phyloP scores from a whole-genome alignment of 2,797 vertebrate species.

The Pantherophis vulpinus region DNA sequence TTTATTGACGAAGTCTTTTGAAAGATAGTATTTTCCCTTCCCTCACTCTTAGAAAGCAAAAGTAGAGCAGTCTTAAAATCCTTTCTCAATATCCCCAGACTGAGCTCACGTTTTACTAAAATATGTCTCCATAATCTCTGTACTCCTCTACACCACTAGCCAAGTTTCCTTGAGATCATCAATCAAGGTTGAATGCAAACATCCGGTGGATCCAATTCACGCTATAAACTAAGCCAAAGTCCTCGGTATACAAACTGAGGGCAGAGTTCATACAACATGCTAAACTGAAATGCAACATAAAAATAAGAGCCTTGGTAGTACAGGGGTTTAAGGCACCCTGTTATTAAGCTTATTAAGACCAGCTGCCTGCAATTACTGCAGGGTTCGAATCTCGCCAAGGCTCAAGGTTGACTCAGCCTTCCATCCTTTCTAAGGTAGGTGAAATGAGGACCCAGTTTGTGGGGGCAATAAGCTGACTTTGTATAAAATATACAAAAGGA shows the following conservation, averaged over 20 bases:
- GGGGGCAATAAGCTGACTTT: too few species aligned
- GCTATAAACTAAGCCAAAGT: background rate
- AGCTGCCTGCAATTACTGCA: too few species aligned
- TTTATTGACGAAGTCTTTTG: background rate
- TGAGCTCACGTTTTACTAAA: background rate
- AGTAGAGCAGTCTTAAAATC: background rate
- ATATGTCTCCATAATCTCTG: background rate
- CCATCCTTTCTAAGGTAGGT: too few species aligned
- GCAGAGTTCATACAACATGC: background rate
- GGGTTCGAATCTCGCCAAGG: too few species aligned
- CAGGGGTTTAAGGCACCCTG: too few species aligned
- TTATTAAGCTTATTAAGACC: too few species aligned
- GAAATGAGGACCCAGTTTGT: too few species aligned
- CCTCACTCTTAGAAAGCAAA: background rate
- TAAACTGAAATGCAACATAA: background rate
- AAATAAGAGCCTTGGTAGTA: too few species aligned
- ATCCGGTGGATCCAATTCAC: background rate
- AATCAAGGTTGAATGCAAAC: background rate
- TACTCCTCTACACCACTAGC: background rate
- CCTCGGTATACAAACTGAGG: background rate
- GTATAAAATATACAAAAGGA: too few species aligned
- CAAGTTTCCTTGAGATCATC: background rate
- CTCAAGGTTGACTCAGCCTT: too few species aligned
- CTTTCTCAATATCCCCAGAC: background rate
- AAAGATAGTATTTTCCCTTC: background rate